Evolutionary conservation across 1,140 invertebrate genomes (phyloP).

Genomic region (Papilio machaon): DNA sequence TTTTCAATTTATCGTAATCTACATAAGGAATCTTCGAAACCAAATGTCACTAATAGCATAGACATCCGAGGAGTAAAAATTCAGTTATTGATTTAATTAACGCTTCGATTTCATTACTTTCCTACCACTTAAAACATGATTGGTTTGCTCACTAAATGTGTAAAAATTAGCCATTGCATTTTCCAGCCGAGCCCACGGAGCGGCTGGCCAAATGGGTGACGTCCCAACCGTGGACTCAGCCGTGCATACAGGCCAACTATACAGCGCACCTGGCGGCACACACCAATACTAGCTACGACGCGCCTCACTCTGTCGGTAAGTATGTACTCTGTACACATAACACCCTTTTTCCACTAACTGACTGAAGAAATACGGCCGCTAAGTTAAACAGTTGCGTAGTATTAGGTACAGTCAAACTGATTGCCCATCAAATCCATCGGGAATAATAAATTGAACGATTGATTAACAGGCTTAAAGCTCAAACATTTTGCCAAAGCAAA

Average conservation of each 20-base stretch:
- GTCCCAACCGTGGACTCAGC: conserved; percentile 48
- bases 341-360: background rate
- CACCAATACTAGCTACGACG: conserved; percentile 61
- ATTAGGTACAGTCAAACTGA: background rate
- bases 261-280: conserved; percentile 50
- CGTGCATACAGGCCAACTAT: conserved; percentile 66
- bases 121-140: background rate
- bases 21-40: no score
- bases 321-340: conserved; percentile 28
- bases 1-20: no score
- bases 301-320: conserved; percentile 55
- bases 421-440: background rate
- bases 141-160: background rate
- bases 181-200: conserved; percentile 55
- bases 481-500: background rate
- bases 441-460: conserved; percentile 3
- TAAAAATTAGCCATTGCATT: background rate
- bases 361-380: no score
- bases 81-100: background rate
- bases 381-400: background rate
- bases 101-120: background rate
- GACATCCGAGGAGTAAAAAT: background rate
- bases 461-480: background rate
- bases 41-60: no score
- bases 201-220: conserved; percentile 62